These are phyloP conservation scores for Ophion costatus DNA, from an alignment of 2,888 invertebrate genomes.

Conservation along the genomic window DNA sequence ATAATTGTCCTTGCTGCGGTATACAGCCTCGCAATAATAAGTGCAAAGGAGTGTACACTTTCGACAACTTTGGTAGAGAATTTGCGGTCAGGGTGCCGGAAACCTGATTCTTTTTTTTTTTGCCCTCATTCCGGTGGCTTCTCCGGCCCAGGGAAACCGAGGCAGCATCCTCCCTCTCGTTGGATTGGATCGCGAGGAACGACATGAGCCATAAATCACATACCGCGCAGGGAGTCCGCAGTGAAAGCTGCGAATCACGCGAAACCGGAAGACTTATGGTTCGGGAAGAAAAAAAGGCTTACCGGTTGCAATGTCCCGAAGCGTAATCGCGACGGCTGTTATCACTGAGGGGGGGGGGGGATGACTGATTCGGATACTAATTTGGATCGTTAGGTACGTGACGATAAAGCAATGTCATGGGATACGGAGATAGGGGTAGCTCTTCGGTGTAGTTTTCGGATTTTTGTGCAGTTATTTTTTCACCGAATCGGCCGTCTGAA, in stretches of 20 bases:
- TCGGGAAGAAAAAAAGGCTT: no score
- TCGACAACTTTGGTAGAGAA: constrained; percentile 20
- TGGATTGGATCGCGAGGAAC: background rate
- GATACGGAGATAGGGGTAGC: no score
- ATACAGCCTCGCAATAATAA: constrained; percentile 24
- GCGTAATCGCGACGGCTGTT: no score
- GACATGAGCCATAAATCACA: constrained; percentile 5
- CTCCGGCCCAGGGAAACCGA: background rate
- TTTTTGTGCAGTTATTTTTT: no score
- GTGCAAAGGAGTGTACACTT: constrained; percentile 2
- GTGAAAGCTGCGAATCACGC: background rate
- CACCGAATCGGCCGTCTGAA: no score
- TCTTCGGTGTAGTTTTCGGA: no score
- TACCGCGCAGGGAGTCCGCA: constrained; percentile 31
- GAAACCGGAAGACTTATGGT: background rate
- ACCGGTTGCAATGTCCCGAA: no score
- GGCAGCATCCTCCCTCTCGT: no score
- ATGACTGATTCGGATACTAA: no score
- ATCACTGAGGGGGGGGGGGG: no score
- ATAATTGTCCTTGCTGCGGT: constrained; percentile 55
- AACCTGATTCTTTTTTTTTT: constrained; percentile 28
- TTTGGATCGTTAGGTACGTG: no score
- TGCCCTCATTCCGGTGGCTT: constrained; percentile 7
- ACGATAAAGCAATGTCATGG: no score
- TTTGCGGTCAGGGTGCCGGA: constrained; percentile 41